Conservation (phyloP, 1,140 invertebrate species). For the Samia ricini region DNA sequence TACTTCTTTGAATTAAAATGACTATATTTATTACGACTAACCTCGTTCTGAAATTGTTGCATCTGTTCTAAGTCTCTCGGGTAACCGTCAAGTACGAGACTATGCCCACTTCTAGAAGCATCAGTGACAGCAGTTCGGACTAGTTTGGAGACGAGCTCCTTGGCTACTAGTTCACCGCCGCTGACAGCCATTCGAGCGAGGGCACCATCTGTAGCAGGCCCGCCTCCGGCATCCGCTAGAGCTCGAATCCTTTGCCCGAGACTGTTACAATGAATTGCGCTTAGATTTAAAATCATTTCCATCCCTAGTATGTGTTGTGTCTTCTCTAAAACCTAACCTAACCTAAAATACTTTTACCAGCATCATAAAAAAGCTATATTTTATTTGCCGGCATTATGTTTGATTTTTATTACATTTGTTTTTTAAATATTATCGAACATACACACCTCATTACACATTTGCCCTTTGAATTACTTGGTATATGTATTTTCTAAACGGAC, state of each 20-base stretch:
- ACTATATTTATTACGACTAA: slow-evolving; percentile 46
- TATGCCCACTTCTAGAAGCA: slow-evolving; percentile 62
- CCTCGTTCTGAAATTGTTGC: slow-evolving; percentile 90
- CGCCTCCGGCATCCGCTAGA: slow-evolving; percentile 80
- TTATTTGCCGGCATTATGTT: no score
- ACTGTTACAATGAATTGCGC: slow-evolving; percentile 55
- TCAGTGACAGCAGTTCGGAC: slow-evolving; percentile 79
- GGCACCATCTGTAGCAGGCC: slow-evolving; percentile 77
- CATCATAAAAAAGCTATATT: no score
- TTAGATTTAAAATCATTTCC: neutral
- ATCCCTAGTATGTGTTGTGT: no score
- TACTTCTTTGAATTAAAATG: neutral
- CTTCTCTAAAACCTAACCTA: no score
- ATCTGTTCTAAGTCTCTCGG: slow-evolving; percentile 92
- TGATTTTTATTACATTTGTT: no score
- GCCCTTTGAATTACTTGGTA: no score
- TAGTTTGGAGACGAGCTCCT: slow-evolving; percentile 82
- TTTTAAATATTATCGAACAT: no score
- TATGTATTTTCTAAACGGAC: no score
- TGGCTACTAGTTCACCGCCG: slow-evolving; percentile 89
- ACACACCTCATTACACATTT: no score
- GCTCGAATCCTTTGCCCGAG: slow-evolving; percentile 84
- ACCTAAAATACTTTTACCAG: no score
- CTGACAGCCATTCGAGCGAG: slow-evolving; percentile 81
- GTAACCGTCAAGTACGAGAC: slow-evolving; percentile 93